Percentiles rank a stretch among this genome's conserved stretches.
Conservation (phyloP, 2,113 vertebrate species). For the Phyllostomus discolor region DNA sequence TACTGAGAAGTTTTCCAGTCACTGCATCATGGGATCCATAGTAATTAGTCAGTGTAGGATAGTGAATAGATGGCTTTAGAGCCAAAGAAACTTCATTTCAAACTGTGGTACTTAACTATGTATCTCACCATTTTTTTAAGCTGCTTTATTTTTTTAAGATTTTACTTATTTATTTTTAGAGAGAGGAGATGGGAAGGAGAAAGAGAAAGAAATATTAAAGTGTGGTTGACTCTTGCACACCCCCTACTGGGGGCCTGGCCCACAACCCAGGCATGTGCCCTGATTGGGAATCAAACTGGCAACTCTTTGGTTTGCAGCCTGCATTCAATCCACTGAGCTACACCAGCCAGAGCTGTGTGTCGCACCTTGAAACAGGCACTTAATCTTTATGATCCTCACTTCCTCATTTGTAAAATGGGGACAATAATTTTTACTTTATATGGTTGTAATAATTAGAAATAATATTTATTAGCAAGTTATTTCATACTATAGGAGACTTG, state of each 20-base stretch:
- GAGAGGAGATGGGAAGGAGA: no score
- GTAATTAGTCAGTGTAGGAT: neutral
- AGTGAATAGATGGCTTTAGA: neutral
- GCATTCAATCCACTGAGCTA: no score
- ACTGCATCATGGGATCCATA: neutral
- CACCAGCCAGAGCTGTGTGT: neutral
- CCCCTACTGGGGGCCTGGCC: no score
- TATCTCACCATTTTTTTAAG: neutral
- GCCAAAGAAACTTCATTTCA: slow-evolving; percentile 5
- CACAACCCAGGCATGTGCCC: no score
- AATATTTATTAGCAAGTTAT: slow-evolving; percentile 47
- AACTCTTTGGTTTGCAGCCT: no score
- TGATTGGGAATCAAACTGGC: no score
- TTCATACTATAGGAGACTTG: slow-evolving; percentile 5
- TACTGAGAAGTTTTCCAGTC: slow-evolving; percentile 4
- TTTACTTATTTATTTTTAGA: no score
- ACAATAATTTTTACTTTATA: slow-evolving; percentile 23
- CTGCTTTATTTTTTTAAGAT: no score
- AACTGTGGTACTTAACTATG: neutral
- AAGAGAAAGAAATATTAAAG: no score
- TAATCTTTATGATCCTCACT: slow-evolving; percentile 19
- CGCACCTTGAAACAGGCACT: neutral
- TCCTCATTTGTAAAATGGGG: slow-evolving; percentile 31
- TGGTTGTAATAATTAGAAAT: slow-evolving; percentile 3
- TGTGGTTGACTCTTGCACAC: no score